Base-by-base conservation (phyloP, 2,113 vertebrate species). In the Triplophysa tibetana region DNA sequence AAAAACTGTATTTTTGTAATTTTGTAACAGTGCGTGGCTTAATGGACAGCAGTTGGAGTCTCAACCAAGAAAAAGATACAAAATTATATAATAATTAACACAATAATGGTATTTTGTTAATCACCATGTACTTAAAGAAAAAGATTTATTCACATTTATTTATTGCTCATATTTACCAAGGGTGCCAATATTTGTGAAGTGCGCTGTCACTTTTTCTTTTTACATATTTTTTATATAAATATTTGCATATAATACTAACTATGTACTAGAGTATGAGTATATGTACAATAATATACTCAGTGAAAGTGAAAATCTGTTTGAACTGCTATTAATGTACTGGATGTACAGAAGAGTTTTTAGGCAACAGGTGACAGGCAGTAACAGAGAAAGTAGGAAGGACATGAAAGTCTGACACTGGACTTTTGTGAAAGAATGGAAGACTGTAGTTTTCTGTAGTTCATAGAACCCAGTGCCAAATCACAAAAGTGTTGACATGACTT, bases 401-500 rank as follows among this genome's bases (percentile, higher is more conserved):
- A 69, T 38, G 64, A 78, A 29, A 68, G 77, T 45, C 63, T 81
- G 82, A 82, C 60, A 54, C 70, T 38, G 70, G 19, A 64, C 77
- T 70, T 50, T 63, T 81, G 75, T 74, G 78, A 81, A 77, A n/a
- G 68, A 88, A 77, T 86, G 90, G 89, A 92, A 92, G 91, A 92
- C 66, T 79, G 86, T 13, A 75, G 81, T 85, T 61, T 70, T 84
- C 70, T 80, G n/a, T 85, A 88, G 58, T 60, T 23, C 85, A 88
- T 77, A 83, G 85, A 83, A 86, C 85, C 87, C 85, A 88, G 86
- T 81, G 87, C 70, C 85, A 83, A 87, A 88, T 88, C 87, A 89
- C 82, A 84, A 83, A 83, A 86, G 77, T 54, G 62, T 85, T 70
- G 81, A 64, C 52, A 78, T 48, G 16, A 60, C 26, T 90, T 86